Percentiles rank a stretch among this genome's conserved stretches.
Conservation (phyloP, 2,888 invertebrate species). For the Caenorhabditis angaria region DNA sequence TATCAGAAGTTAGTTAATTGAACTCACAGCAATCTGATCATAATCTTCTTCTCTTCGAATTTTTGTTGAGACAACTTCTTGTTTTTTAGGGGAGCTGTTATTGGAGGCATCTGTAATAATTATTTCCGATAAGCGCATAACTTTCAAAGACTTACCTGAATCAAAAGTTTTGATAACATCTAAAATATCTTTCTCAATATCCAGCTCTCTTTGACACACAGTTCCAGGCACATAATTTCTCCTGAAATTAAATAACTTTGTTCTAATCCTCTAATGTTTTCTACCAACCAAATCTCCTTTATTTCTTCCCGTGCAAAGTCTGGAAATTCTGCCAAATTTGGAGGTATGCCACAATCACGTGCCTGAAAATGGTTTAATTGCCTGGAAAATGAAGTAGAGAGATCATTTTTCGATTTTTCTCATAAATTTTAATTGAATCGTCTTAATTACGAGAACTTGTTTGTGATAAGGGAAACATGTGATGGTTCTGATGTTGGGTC, state of each 20-base stretch:
- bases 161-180: conserved; percentile 65
- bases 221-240: conserved; percentile 61
- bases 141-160: conserved; percentile 18
- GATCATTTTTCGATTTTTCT: too few relatives aligned
- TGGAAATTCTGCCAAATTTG: conserved; percentile 57
- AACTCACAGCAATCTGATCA: conserved; percentile 28
- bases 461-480: too few relatives aligned
- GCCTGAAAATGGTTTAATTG: too few relatives aligned
- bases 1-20: background rate
- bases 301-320: conserved; percentile 68
- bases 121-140: background rate
- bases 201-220: conserved; percentile 58
- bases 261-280: background rate
- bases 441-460: too few relatives aligned
- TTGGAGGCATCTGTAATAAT: background rate
- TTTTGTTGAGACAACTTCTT: conserved; percentile 1
- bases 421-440: too few relatives aligned
- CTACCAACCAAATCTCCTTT: conserved; percentile 61
- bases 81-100: conserved; percentile 12
- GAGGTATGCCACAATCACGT: conserved; percentile 59
- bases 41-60: conserved; percentile 12
- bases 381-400: too few relatives aligned
- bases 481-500: too few relatives aligned
- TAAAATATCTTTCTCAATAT: conserved; percentile 64
- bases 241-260: conserved; percentile 40